A percentile compares a stretch with the other conserved stretches of the same genome.
Conservation (phyloP, 2,888 invertebrate genomes). For the Ophion obscuratus region DNA sequence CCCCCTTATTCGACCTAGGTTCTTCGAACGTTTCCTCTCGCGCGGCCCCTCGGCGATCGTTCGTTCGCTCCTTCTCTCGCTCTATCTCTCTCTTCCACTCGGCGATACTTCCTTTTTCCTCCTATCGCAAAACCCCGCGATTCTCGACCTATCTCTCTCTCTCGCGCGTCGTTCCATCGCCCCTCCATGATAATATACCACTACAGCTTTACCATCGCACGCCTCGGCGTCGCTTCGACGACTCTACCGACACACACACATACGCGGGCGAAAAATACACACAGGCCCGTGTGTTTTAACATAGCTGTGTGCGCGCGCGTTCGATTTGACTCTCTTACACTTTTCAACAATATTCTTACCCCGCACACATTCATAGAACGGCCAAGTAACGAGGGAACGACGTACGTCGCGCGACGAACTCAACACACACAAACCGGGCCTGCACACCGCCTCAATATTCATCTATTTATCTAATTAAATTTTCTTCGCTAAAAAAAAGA, state of each 20-base stretch:
- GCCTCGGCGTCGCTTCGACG: constrained; percentile 66
- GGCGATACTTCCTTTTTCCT: constrained; percentile 64
- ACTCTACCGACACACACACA: constrained; percentile 30
- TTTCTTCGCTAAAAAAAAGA: constrained; percentile 2
- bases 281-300: constrained; percentile 50
- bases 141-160: constrained; percentile 36
- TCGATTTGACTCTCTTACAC: constrained; percentile 57
- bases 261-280: constrained; percentile 37
- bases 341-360: not conserved
- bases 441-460: constrained; percentile 22
- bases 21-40: constrained; percentile 61
- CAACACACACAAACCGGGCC: constrained; percentile 23
- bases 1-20: constrained; percentile 43
- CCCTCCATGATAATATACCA: constrained; percentile 61
- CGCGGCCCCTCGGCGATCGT: constrained; percentile 38
- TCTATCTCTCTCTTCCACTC: constrained; percentile 35
- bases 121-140: not conserved
- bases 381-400: constrained; percentile 43
- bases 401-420: constrained; percentile 27
- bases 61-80: constrained; percentile 48
- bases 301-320: constrained; percentile 55
- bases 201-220: constrained; percentile 48
- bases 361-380: constrained; percentile 60
- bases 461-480: constrained; percentile 15
- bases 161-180: constrained; percentile 57